phyloP scores from a whole-genome alignment of 2,797 vertebrate species.

The Hyperoplus immaculatus region DNA sequence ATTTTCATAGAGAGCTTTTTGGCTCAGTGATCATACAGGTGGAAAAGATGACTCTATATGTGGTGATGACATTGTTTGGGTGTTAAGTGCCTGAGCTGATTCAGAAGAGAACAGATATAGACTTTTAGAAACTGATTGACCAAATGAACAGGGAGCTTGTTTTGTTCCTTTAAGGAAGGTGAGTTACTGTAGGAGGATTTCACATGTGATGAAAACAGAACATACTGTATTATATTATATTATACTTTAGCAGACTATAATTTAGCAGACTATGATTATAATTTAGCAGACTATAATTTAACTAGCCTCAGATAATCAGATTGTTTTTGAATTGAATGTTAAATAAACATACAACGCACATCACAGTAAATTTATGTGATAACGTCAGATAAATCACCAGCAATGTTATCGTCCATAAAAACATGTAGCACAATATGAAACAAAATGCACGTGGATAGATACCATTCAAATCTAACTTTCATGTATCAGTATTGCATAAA shows the following conservation, averaged over 20 bases:
- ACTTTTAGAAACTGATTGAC: background rate
- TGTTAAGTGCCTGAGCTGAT: background rate
- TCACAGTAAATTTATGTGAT: background rate
- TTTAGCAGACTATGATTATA: too few species aligned
- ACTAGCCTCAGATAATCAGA: background rate
- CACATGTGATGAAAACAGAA: background rate
- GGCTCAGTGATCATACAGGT: conserved; percentile 37
- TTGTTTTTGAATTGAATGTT: background rate
- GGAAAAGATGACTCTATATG: conserved; percentile 24
- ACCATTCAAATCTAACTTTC: background rate
- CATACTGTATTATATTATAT: background rate
- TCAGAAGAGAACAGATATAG: background rate
- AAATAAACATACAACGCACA: background rate
- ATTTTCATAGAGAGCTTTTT: conserved; percentile 26
- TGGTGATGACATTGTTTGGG: conserved; percentile 6
- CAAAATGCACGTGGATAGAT: background rate
- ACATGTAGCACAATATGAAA: background rate
- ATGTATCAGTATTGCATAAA: background rate
- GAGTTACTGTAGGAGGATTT: background rate
- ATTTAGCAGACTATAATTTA: too few species aligned
- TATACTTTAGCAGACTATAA: too few species aligned
- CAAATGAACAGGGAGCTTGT: background rate
- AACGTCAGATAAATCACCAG: background rate
- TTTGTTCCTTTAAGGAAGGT: background rate
- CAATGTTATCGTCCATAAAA: background rate